phyloP scores from a whole-genome alignment of 2,888 invertebrate species.

The Halictus quadricinctus region DNA sequence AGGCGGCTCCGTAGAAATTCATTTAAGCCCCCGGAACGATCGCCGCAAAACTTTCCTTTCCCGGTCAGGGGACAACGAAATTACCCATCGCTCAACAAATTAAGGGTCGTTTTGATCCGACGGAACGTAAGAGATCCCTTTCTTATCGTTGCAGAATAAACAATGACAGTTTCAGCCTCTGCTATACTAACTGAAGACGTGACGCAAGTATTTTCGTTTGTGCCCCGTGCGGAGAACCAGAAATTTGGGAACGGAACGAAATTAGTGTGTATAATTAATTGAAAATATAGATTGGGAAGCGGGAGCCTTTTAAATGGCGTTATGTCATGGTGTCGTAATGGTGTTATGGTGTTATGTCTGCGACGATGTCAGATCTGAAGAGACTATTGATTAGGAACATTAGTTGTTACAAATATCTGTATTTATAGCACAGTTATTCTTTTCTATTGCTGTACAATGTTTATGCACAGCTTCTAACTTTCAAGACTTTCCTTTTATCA shows the following conservation, averaged over 20 bases:
- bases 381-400: no score
- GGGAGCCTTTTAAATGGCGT: no score
- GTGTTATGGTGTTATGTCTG: no score
- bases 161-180: background rate
- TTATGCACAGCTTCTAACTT: no score
- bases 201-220: background rate
- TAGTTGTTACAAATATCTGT: no score
- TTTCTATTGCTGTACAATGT: no score
- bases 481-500: no score
- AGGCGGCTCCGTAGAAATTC: constrained; percentile 10
- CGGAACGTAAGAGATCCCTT: constrained; percentile 5
- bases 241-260: background rate
- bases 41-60: constrained; percentile 41
- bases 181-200: background rate
- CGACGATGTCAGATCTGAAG: no score
- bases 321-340: no score
- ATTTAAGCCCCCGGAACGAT: constrained; percentile 28
- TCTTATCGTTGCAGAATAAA: background rate
- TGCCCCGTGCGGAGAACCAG: background rate
- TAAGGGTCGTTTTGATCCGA: background rate
- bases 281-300: no score
- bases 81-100: constrained; percentile 27
- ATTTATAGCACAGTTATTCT: no score
- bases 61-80: constrained; percentile 19
- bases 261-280: background rate